Evolutionary conservation across 2,888 invertebrate species (phyloP).

Genomic region (Troides oblongomaculatus): DNA sequence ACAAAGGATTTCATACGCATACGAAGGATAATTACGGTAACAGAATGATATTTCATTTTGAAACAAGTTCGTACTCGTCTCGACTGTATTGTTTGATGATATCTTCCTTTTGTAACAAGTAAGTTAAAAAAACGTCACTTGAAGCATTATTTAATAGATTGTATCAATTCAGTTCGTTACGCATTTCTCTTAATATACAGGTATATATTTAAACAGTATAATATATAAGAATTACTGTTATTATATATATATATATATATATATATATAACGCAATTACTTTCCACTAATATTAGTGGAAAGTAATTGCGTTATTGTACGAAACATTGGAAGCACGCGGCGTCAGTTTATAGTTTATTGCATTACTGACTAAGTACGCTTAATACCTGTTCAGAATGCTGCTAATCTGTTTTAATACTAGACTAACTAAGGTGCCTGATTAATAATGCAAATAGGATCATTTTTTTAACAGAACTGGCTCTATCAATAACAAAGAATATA

Average conservation of each 20-base stretch:
- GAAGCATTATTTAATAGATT: too few species aligned
- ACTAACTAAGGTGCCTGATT: not conserved
- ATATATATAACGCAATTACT: too few species aligned
- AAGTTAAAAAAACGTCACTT: too few species aligned
- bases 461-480: too few species aligned
- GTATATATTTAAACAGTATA: too few species aligned
- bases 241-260: not conserved
- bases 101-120: too few species aligned
- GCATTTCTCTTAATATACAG: too few species aligned
- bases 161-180: too few species aligned
- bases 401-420: conserved; percentile 4
- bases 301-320: not conserved
- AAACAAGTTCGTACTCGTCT: not conserved
- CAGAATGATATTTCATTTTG: not conserved
- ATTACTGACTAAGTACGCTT: conserved; percentile 6
- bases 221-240: too few species aligned
- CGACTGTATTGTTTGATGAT: too few species aligned
- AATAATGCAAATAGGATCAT: too few species aligned
- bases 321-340: not conserved
- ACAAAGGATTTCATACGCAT: not conserved
- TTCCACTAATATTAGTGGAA: not conserved
- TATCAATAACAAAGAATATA: too few species aligned
- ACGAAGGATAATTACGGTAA: not conserved
- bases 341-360: conserved; percentile 16
- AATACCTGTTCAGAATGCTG: conserved; percentile 1